Base-by-base conservation (phyloP, 2,888 invertebrate species). In the Cactoblastis cactorum region DNA sequence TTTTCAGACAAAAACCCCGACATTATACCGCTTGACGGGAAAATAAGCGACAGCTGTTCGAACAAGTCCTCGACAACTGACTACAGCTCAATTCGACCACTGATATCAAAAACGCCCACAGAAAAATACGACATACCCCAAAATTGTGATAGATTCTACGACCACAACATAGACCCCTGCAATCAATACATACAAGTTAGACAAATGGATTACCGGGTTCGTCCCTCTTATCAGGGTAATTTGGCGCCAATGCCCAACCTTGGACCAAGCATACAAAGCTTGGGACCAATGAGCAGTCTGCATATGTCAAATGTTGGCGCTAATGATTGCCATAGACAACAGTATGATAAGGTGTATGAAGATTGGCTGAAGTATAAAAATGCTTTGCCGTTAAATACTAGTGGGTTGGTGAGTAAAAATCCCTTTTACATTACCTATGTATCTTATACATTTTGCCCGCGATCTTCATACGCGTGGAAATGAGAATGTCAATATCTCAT, bases 321-420 rank as follows among this genome's bases (percentile, higher is more conserved):
- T n/a, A 78, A 74, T 51, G 85, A 86, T 15, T 84, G 85, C 34
- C 80, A 81, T 9, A 74, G 86, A 47, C 46, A 47, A 57, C 78
- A 80, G 0, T 83, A 86, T 71, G 80, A 89, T 56, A 80, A 88
- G 56, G 83, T 92, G 54, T 86, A 90, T 69, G 80, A 90, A 67
- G 80, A 92, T 81, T 87, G 90, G 89, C 57, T 92, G 83, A 86
- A 92, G 77, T 79, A 89, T 68, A 89, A 88, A 51, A 87, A 88
- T 51, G 83, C 87, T 64, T 74, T 88, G 67, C 86, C 88, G 1
- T 63, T 88, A 51, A 85, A 87, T 59, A 88, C 87, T 0, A 81
- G 76, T 55, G 84, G 83, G 48, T 71, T 88, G 81, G 88, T 88
- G 52, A 83, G 88, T 84, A 17, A 4, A 24, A 12, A 18, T n/a